A percentile compares a stretch with the other conserved stretches of the same genome.
Evolutionary conservation across 2,113 vertebrate genomes (phyloP).

Genomic region (Alligator sinensis): DNA sequence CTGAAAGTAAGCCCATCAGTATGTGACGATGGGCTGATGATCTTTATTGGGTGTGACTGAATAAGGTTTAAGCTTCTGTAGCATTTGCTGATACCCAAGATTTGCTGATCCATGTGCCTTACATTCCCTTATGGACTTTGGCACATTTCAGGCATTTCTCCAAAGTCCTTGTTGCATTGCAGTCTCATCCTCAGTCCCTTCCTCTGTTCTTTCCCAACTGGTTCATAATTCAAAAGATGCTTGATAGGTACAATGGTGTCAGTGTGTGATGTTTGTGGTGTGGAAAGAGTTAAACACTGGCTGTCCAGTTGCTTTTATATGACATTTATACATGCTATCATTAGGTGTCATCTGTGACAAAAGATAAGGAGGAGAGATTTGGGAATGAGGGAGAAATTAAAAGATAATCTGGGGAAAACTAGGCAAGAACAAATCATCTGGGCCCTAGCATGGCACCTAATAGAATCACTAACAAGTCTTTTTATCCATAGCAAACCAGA

Average conservation of each 20-base stretch:
- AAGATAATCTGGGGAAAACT: background rate
- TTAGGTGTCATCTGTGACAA: background rate
- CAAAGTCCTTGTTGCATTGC: background rate
- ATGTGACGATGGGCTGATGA: background rate
- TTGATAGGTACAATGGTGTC: background rate
- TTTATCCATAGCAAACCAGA: background rate
- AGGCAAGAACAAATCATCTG: background rate
- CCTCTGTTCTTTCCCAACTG: background rate
- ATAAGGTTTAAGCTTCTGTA: background rate
- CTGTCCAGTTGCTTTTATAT: background rate
- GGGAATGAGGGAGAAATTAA: background rate
- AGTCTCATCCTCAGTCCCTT: no score
- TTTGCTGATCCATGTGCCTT: background rate
- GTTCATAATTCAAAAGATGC: background rate
- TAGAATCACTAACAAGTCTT: background rate
- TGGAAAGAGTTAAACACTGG: background rate
- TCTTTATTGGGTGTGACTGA: background rate
- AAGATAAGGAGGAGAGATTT: background rate
- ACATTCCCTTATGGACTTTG: background rate
- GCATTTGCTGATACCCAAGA: background rate
- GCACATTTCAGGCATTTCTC: background rate
- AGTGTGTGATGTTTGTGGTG: background rate
- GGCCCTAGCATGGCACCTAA: background rate
- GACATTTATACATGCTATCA: background rate
- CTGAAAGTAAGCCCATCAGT: background rate